Conservation (phyloP, 2,888 invertebrate species). For the Prostheceraeus crozeri region DNA sequence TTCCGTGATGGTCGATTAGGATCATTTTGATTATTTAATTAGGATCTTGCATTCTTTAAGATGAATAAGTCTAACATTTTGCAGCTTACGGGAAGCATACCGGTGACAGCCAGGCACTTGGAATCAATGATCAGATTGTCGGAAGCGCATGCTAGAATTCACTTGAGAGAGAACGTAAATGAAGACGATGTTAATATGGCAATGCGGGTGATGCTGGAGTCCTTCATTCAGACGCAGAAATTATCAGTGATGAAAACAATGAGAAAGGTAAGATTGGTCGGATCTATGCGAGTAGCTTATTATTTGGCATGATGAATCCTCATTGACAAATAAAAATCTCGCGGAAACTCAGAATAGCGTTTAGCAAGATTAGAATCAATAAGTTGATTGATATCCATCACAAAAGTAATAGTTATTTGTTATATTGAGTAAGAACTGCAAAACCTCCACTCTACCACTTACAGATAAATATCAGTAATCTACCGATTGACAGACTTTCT, state of each 20-base stretch:
- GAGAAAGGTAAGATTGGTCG: slow-evolving; percentile 65
- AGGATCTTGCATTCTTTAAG: not conserved
- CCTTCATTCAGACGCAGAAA: slow-evolving; percentile 96
- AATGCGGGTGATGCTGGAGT: slow-evolving; percentile 89
- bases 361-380: no score
- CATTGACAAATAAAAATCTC: no score
- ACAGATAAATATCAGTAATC: no score
- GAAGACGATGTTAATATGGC: slow-evolving; percentile 96
- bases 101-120: slow-evolving; percentile 94
- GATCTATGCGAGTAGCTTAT: slow-evolving; percentile 34
- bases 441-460: no score
- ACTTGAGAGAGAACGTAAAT: slow-evolving; percentile 70
- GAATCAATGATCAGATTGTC: slow-evolving; percentile 96
- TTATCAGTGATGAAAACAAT: slow-evolving; percentile 93
- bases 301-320: not conserved
- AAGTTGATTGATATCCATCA: no score
- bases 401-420: no score
- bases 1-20: no score
- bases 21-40: no score
- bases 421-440: no score
- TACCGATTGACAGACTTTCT: no score
- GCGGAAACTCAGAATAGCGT: no score
- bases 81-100: slow-evolving; percentile 84
- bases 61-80: slow-evolving; percentile 25
- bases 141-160: slow-evolving; percentile 91